Conservation (phyloP, 1,140 invertebrate genomes). For the Semibalanus balanoides region DNA sequence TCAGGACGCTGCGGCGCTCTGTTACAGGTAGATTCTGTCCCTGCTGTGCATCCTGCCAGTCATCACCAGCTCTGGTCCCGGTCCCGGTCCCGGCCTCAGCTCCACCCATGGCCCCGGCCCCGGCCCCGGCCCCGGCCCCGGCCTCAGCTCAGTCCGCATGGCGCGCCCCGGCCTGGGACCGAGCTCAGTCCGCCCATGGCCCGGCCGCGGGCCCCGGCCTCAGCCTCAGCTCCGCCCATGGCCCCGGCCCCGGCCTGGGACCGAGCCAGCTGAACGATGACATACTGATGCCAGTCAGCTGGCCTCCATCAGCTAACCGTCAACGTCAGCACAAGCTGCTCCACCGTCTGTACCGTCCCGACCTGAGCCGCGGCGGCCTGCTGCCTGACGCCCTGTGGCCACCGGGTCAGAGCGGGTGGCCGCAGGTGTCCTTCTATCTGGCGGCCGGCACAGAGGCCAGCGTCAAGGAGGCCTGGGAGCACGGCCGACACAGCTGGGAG, state of each 20-base stretch:
- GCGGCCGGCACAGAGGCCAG: not conserved
- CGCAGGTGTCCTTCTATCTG: constrained; percentile 4
- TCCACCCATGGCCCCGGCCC: too few relatives aligned
- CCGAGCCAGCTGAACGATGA: not conserved
- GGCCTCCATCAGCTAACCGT: too few relatives aligned
- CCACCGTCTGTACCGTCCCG: not conserved
- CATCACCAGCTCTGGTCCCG: too few relatives aligned
- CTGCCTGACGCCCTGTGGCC: not conserved
- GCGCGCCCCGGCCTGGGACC: too few relatives aligned
- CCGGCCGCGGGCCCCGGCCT: too few relatives aligned
- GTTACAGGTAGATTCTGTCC: not conserved
- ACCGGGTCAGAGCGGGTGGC: not conserved
- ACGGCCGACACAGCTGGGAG: constrained; percentile 8
- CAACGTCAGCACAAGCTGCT: not conserved
- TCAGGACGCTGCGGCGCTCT: too few relatives aligned
- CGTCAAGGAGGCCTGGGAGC: not conserved
- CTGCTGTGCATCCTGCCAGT: not conserved
- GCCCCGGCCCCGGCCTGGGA: too few relatives aligned
- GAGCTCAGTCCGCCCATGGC: too few relatives aligned
- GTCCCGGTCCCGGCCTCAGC: too few relatives aligned
- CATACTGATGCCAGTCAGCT: not conserved
- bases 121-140: too few relatives aligned
- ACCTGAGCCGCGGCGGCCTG: not conserved
- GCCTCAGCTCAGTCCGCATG: too few relatives aligned
- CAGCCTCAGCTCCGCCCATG: too few relatives aligned